Evolutionary conservation across 2,888 invertebrate genomes (phyloP).

Genomic region (Operophtera brumata): DNA sequence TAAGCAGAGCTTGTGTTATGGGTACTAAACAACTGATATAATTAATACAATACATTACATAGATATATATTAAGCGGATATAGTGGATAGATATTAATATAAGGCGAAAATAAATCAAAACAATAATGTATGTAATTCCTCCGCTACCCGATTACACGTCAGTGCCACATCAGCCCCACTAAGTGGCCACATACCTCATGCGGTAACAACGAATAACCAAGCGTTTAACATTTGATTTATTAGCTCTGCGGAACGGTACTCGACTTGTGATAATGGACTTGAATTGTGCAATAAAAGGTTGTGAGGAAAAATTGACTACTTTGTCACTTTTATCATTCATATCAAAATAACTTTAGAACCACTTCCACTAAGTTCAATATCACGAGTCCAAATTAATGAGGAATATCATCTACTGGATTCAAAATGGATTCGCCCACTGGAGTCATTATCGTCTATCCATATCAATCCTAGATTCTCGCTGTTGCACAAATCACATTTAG

Average conservation of each 20-base stretch:
- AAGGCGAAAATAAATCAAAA: too few species aligned
- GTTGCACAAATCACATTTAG: too few species aligned
- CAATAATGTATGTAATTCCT: too few species aligned
- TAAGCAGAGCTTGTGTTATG: too few species aligned
- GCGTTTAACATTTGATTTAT: slow-evolving; percentile 74
- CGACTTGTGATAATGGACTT: slow-evolving; percentile 27
- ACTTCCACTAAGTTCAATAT: slow-evolving; percentile 1
- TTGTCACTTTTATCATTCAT: slow-evolving; percentile 17
- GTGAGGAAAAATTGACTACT: slow-evolving; percentile 21
- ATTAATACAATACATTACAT: too few species aligned
- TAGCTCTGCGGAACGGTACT: slow-evolving; percentile 41
- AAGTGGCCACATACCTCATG: slow-evolving; percentile 57
- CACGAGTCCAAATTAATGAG: not conserved
- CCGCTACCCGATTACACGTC: slow-evolving; percentile 16
- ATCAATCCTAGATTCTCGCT: too few species aligned
- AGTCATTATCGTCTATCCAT: too few species aligned
- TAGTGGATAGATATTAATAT: too few species aligned
- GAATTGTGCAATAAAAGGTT: slow-evolving; percentile 29
- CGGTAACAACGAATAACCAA: slow-evolving; percentile 53
- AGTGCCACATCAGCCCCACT: slow-evolving; percentile 44
- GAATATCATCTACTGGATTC: too few species aligned
- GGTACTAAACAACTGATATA: too few species aligned
- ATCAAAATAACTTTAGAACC: slow-evolving; percentile 1
- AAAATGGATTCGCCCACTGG: too few species aligned
- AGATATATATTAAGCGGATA: too few species aligned